These are phyloP conservation scores for Rhopalosiphum nymphaeae DNA, from an alignment of 2,888 invertebrate genomes.

Conservation along the genomic window DNA sequence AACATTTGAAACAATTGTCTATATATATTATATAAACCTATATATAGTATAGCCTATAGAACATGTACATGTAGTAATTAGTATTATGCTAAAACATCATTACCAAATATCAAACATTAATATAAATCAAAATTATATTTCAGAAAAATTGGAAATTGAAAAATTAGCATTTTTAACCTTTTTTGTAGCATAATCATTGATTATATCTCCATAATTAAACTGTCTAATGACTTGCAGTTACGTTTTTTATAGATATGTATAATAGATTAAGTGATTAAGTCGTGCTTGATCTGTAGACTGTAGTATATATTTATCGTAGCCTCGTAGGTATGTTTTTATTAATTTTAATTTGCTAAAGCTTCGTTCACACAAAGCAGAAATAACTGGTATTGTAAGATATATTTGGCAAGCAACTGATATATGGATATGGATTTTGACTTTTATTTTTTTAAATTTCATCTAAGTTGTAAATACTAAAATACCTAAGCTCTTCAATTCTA, in stretches of 20 bases:
- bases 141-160: neutral
- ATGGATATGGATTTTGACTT: conserved; percentile 19
- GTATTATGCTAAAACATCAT: too few relatives aligned
- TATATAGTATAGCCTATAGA: too few relatives aligned
- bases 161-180: neutral
- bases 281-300: neutral
- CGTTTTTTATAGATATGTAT: neutral
- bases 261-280: neutral
- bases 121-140: neutral
- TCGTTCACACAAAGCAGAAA: neutral
- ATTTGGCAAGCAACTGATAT: conserved; percentile 31
- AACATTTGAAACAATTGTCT: too few relatives aligned
- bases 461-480: neutral
- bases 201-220: neutral
- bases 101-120: too few relatives aligned
- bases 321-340: conserved; percentile 19
- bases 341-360: conserved; percentile 30
- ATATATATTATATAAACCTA: too few relatives aligned
- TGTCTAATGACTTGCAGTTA: neutral
- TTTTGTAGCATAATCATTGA: neutral
- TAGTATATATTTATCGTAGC: neutral
- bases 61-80: too few relatives aligned
- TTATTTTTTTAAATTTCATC: conserved; percentile 15
- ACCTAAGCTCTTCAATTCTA: neutral
- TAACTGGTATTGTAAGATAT: conserved; percentile 31